phyloP scores from a whole-genome alignment of 2,797 vertebrate genomes.

The Pseudomugil gertrudae region DNA sequence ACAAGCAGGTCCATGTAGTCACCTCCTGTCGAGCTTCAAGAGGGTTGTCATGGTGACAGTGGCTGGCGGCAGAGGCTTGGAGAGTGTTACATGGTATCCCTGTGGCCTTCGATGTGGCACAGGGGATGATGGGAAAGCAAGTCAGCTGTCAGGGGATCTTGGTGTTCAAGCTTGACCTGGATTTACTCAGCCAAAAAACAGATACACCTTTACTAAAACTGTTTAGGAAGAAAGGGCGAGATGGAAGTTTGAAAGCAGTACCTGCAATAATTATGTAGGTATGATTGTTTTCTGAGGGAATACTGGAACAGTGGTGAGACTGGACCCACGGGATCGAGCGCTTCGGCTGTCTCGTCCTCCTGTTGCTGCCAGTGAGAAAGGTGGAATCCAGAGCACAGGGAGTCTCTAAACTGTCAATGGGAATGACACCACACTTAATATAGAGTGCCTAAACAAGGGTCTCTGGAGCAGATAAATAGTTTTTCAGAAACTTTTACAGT shows the following conservation, averaged over 20 bases:
- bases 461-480: not conserved
- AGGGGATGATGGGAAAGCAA: slow-evolving; percentile 54
- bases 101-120: slow-evolving; percentile 60
- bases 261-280: slow-evolving; percentile 24
- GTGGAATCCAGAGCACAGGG: slow-evolving; percentile 39
- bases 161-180: slow-evolving; percentile 33
- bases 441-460: slow-evolving; percentile 16
- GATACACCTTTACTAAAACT: slow-evolving; percentile 7
- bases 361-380: slow-evolving; percentile 56
- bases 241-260: slow-evolving; percentile 12
- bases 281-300: slow-evolving; percentile 21
- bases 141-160: slow-evolving; percentile 42
- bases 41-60: slow-evolving; percentile 83
- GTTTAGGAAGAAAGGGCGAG: slow-evolving; percentile 1
- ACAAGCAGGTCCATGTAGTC: slow-evolving; percentile 72
- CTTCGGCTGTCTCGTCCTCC: slow-evolving; percentile 42
- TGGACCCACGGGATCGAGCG: slow-evolving; percentile 44
- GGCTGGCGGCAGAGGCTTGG: slow-evolving; percentile 63
- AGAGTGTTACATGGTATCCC: slow-evolving; percentile 58
- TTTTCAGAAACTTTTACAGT: not conserved
- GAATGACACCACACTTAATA: slow-evolving; percentile 40
- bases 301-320: slow-evolving; percentile 18
- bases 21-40: slow-evolving; percentile 78
- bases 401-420: slow-evolving; percentile 38
- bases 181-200: slow-evolving; percentile 34